Evolutionary conservation across 1,140 invertebrate species (phyloP), one percentile per base, ranked within the genome.

Genomic region (Babylonia areolata): DNA sequence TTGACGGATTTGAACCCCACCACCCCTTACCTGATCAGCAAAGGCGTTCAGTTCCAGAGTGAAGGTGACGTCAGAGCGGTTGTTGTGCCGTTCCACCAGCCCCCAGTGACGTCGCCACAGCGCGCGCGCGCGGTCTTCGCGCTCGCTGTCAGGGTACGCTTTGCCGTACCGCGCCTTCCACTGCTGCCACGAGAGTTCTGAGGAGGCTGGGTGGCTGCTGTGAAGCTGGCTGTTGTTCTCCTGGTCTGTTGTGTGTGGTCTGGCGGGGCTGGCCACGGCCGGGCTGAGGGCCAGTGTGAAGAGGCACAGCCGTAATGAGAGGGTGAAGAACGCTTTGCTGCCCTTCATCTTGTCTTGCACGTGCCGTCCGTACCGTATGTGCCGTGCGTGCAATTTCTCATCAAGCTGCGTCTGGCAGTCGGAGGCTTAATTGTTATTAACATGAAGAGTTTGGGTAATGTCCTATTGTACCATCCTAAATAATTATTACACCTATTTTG

Each of bases 1-100:
- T n/a, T n/a, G n/a, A n/a, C n/a, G n/a, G n/a, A n/a, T n/a, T n/a
- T n/a, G n/a, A n/a, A n/a, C n/a, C n/a, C n/a, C n/a, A n/a, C n/a
- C n/a, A n/a, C n/a, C n/a, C n/a, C 81, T 28, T 86, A 90, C 88
- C 88, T 87, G 58, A 64, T 91, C 90, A 23, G 87, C 89, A 84
- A 88, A 90, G 39, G 58, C 23, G 71, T 91, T 91, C 86, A 91
- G 73, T 42, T 80, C 87, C 11, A 90, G 33, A 11, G 39, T 78
- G 37, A 87, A 91, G 15, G n/a, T 75, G 17, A 75, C 64, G 31
- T 84, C 51, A 40, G 28, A 33, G 46, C 40, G 58, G 51, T 75
- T 87, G 73, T 90, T 90, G 75, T 90, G 87, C 20, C 54, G 46
- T 54, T 84, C 35, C 51, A 91, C 84, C 71, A 85, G 71, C 2